These are phyloP conservation scores for Coleophora deauratella DNA, from an alignment of 2,888 invertebrate species.

Conservation along the genomic window DNA sequence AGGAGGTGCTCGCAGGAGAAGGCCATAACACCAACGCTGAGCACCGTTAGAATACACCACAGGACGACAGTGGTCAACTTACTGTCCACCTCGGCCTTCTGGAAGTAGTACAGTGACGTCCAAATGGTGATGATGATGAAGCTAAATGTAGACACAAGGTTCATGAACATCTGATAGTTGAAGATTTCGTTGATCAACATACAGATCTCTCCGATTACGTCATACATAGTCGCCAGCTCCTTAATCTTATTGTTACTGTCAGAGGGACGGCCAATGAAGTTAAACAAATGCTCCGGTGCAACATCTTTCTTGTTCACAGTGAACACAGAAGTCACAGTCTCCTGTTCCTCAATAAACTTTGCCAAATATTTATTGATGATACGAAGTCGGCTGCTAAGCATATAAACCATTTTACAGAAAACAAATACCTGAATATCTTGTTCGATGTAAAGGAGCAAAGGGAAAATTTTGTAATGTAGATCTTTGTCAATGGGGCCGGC, in stretches of 20 bases:
- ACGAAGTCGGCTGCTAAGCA: conserved; percentile 29
- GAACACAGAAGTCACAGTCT: conserved; percentile 23
- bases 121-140: conserved; percentile 43
- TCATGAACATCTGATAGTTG: conserved; percentile 47
- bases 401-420: conserved; percentile 33
- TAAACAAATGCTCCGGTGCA: conserved; percentile 16
- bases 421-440: conserved; percentile 36
- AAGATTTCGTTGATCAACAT: conserved; percentile 36
- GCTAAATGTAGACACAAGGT: conserved; percentile 37
- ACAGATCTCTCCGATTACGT: conserved; percentile 35
- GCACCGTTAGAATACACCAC: conserved; percentile 33
- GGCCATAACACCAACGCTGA: conserved; percentile 33
- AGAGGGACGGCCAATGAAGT: conserved; percentile 27
- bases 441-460: conserved; percentile 24
- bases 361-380: conserved; percentile 33
- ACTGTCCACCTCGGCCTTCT: conserved; percentile 21
- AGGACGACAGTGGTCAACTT: conserved; percentile 27
- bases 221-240: conserved; percentile 35
- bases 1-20: conserved; percentile 37
- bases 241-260: conserved; percentile 31
- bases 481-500: not conserved
- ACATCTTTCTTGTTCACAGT: conserved; percentile 22
- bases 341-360: conserved; percentile 29
- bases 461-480: conserved; percentile 12
- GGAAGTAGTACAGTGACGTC: conserved; percentile 34